phyloP scores from a whole-genome alignment of 2,113 vertebrate genomes.

The Sardina pilchardus region DNA sequence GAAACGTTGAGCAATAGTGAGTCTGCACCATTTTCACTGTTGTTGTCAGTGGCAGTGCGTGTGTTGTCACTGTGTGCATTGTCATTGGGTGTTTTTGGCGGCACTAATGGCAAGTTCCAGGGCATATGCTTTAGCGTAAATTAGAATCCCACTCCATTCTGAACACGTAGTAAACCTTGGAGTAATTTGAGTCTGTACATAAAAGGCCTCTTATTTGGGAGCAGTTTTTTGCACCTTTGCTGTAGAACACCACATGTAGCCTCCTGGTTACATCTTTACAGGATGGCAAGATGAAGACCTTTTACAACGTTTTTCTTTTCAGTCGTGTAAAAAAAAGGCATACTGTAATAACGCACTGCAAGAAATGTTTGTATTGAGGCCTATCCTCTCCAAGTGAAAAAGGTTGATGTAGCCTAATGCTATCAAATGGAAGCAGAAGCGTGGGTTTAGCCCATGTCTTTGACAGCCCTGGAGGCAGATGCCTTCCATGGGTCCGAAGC shows the following conservation, averaged over 20 bases:
- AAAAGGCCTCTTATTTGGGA: neutral
- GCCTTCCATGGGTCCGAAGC: neutral
- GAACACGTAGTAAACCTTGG: neutral
- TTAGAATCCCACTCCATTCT: neutral
- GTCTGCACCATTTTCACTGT: neutral
- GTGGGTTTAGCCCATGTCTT: neutral
- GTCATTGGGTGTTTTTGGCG: neutral
- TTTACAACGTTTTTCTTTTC: neutral
- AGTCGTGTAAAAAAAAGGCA: neutral
- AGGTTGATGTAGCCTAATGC: neutral
- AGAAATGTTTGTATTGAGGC: too few species aligned
- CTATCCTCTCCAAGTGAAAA: too few species aligned
- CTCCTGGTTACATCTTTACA: neutral
- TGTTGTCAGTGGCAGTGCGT: neutral
- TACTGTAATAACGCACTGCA: neutral
- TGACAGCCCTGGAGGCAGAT: neutral
- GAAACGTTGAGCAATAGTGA: conserved; percentile 9
- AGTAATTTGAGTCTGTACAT: too few species aligned
- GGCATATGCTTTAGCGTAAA: neutral
- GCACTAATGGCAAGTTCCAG: neutral
- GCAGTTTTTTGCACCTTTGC: too few species aligned
- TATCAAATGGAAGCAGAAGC: neutral
- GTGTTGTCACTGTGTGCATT: neutral
- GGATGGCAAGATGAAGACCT: neutral
- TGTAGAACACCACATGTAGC: too few species aligned